Evolutionary conservation across 2,888 invertebrate genomes (phyloP).

Genomic region (Synergus laeviventris): DNA sequence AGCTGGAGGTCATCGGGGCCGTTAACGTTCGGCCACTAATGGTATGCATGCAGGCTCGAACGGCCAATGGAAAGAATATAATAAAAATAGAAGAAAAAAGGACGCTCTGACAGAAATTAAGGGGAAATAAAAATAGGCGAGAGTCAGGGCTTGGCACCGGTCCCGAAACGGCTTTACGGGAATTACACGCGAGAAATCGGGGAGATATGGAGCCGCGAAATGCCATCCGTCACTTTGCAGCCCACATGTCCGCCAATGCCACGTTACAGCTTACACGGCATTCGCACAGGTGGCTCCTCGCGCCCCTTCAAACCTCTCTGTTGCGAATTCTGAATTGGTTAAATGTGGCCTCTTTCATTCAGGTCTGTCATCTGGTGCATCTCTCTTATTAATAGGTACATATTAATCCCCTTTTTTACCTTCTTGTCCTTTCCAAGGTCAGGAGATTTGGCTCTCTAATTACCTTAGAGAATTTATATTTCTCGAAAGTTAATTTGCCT

Average conservation of each 20-base stretch:
- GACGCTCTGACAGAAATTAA: constrained; percentile 62
- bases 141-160: constrained; percentile 52
- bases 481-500: constrained; percentile 23
- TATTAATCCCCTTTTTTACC: constrained; percentile 10
- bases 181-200: constrained; percentile 75
- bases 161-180: constrained; percentile 74
- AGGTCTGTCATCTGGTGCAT: constrained; percentile 39
- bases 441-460: constrained; percentile 14
- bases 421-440: constrained; percentile 21
- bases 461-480: constrained; percentile 28
- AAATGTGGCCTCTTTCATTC: constrained; percentile 36
- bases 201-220: constrained; percentile 75
- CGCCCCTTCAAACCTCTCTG: constrained; percentile 44
- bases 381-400: constrained; percentile 38
- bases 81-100: constrained; percentile 42
- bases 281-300: constrained; percentile 47
- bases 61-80: constrained; percentile 60
- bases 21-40: constrained; percentile 70
- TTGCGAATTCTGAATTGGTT: constrained; percentile 19
- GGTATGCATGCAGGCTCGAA: constrained; percentile 64
- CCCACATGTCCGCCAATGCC: constrained; percentile 58
- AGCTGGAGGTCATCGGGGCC: constrained; percentile 67
- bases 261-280: constrained; percentile 45
- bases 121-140: constrained; percentile 59
- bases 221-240: constrained; percentile 74